Evolutionary conservation across 2,888 invertebrate species (phyloP).

Genomic region (Eupithecia centaureata): DNA sequence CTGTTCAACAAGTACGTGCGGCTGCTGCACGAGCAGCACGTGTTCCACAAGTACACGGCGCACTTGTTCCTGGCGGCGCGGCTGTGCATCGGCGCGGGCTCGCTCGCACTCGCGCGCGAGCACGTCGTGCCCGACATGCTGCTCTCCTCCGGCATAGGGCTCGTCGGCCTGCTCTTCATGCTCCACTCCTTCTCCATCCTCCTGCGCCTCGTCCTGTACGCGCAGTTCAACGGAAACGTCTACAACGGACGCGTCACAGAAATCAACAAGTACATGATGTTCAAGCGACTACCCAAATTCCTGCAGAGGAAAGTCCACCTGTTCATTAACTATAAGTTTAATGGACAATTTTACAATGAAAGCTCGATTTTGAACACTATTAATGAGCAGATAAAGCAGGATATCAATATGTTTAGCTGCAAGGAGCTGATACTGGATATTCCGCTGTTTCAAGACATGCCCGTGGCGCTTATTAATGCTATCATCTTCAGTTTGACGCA

Average conservation of each 20-base stretch:
- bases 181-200: constrained; percentile 54
- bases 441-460: constrained; percentile 80
- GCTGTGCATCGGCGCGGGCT: constrained; percentile 59
- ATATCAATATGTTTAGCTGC: constrained; percentile 83
- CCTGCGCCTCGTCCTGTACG: constrained; percentile 58
- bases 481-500: constrained; percentile 80
- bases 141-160: constrained; percentile 50
- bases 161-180: constrained; percentile 57
- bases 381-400: constrained; percentile 75
- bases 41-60: constrained; percentile 56
- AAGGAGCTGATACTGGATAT: constrained; percentile 81
- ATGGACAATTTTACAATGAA: constrained; percentile 64
- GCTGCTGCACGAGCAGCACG: constrained; percentile 32
- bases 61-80: constrained; percentile 58
- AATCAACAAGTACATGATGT: constrained; percentile 58
- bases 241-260: constrained; percentile 59
- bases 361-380: constrained; percentile 59
- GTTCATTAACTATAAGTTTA: constrained; percentile 64
- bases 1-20: constrained; percentile 52
- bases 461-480: constrained; percentile 73
- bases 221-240: constrained; percentile 51
- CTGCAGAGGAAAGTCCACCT: constrained; percentile 59
- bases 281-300: constrained; percentile 54
- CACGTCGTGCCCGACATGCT: constrained; percentile 54
- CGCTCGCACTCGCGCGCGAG: constrained; percentile 49